phyloP scores from a whole-genome alignment of 1,140 invertebrate genomes.

The Lepidostoma basale region DNA sequence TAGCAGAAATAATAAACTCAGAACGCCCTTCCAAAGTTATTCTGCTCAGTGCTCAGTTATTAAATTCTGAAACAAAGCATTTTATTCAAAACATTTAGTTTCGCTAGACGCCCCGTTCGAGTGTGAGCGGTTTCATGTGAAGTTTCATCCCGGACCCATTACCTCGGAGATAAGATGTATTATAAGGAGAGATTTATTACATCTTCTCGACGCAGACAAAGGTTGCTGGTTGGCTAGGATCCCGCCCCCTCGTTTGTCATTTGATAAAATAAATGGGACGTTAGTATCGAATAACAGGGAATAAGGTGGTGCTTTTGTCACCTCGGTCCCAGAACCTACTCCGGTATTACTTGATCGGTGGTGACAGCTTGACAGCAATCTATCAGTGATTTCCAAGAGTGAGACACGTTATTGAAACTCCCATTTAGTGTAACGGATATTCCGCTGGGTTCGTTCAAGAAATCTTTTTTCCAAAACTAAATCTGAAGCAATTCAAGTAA shows the following conservation, averaged over 20 bases:
- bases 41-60: background rate
- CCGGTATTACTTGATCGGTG: background rate
- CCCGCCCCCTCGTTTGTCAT: slow-evolving; percentile 20
- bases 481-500: too few relatives aligned
- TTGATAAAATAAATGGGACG: slow-evolving; percentile 27
- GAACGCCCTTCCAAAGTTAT: background rate
- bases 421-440: too few relatives aligned
- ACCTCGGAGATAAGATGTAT: slow-evolving; percentile 24
- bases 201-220: slow-evolving; percentile 1
- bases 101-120: background rate
- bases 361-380: background rate
- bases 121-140: background rate
- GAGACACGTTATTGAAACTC: too few relatives aligned
- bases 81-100: slow-evolving; percentile 15
- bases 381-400: background rate
- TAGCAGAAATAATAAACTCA: background rate
- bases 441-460: too few relatives aligned
- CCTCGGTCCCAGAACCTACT: background rate
- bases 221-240: background rate
- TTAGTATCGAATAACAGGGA: slow-evolving; percentile 12
- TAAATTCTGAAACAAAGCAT: slow-evolving; percentile 7
- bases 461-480: too few relatives aligned
- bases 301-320: slow-evolving; percentile 3
- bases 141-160: slow-evolving; percentile 9
- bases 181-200: slow-evolving; percentile 27